These are phyloP conservation scores for Myotis lucifugus DNA, from an alignment of 2,113 vertebrate genomes.

Conservation along the genomic window DNA sequence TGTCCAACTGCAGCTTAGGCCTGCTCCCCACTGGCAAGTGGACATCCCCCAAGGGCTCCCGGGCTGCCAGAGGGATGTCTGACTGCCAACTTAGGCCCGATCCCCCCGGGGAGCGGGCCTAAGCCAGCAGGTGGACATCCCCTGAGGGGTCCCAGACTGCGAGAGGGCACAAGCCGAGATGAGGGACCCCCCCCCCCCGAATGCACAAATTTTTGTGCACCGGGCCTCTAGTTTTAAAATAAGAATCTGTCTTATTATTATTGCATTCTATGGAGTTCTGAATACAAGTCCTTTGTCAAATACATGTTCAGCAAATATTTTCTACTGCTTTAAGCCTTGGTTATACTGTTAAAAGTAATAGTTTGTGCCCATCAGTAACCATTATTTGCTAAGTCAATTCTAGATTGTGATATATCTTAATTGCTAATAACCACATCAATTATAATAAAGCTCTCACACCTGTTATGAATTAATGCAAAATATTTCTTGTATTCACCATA, in stretches of 20 bases:
- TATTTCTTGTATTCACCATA: neutral
- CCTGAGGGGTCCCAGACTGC: no score
- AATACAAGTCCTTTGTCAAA: slow-evolving; percentile 34
- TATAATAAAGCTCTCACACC: neutral
- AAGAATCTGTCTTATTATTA: neutral
- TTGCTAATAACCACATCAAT: neutral
- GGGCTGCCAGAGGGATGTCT: no score
- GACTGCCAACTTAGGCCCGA: no score
- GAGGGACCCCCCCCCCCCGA: no score
- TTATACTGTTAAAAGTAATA: slow-evolving; percentile 11
- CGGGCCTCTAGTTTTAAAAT: neutral
- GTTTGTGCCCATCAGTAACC: neutral
- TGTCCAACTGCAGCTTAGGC: no score
- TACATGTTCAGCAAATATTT: neutral
- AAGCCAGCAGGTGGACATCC: no score
- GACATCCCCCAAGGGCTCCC: no score
- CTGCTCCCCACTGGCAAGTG: no score
- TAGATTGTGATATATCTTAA: neutral
- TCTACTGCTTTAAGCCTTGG: neutral
- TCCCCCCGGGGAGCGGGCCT: no score
- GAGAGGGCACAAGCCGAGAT: no score
- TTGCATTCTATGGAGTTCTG: neutral
- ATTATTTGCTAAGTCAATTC: slow-evolving; percentile 35
- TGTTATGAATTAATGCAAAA: neutral
- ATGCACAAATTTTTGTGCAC: no score